phyloP scores from a whole-genome alignment of 2,888 invertebrate genomes.

The Heliconius hortense region DNA sequence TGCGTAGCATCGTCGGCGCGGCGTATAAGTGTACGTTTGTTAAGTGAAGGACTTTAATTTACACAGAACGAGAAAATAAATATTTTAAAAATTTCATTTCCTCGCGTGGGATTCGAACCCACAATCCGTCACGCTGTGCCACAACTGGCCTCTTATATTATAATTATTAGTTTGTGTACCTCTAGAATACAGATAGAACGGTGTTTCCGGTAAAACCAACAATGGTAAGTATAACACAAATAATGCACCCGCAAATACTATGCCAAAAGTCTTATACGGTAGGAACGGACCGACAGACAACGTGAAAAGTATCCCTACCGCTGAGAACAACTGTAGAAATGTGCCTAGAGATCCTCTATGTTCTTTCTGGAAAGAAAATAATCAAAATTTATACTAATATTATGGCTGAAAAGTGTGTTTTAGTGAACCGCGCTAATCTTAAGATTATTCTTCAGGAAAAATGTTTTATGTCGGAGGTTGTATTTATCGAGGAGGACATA shows the following conservation, averaged over 20 bases:
- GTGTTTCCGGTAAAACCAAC: conserved; percentile 60
- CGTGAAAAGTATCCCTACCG: conserved; percentile 59
- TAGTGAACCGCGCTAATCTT: no score
- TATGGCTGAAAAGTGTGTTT: no score
- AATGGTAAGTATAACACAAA: conserved; percentile 43
- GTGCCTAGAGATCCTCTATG: conserved; percentile 64
- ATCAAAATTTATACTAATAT: background rate
- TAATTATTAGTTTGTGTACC: conserved; percentile 47
- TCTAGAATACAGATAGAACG: conserved; percentile 61
- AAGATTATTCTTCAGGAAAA: no score
- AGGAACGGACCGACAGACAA: conserved; percentile 62
- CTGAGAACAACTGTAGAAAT: conserved; percentile 61
- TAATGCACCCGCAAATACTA: conserved; percentile 48
- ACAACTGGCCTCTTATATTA: background rate
- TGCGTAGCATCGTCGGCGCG: no score
- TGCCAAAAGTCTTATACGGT: conserved; percentile 55
- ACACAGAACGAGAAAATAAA: background rate
- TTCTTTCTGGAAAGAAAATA: conserved; percentile 58
- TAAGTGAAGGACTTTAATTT: no score
- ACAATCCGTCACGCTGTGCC: background rate
- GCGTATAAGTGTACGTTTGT: no score
- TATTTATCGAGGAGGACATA: no score
- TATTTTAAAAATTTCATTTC: background rate
- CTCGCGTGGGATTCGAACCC: background rate
- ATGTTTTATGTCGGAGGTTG: no score